A percentile compares a stretch with the other conserved stretches of the same genome.
phyloP scores from a whole-genome alignment of 1,140 invertebrate genomes.

The Lordiphosa collinella region DNA sequence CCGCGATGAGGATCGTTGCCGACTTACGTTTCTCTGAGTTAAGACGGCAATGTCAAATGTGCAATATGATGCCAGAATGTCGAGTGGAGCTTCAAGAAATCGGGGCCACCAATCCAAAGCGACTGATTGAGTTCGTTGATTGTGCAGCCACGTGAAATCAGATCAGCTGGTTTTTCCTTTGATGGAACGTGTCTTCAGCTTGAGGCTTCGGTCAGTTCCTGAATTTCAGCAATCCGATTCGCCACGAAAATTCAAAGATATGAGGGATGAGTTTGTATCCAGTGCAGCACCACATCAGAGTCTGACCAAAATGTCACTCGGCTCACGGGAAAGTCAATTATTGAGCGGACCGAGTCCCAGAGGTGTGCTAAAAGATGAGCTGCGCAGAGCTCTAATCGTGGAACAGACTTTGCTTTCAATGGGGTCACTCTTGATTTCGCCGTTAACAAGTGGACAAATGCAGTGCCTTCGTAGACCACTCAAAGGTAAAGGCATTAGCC shows the following conservation, averaged over 20 bases:
- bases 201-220: conserved; percentile 28
- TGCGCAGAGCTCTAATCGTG: conserved; percentile 68
- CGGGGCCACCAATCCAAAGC: background rate
- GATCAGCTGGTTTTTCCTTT: conserved; percentile 62
- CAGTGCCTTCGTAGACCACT: too few relatives aligned
- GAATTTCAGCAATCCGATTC: conserved; percentile 34
- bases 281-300: too few relatives aligned
- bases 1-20: background rate
- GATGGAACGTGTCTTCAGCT: too few relatives aligned
- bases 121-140: background rate
- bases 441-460: too few relatives aligned
- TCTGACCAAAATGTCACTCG: conserved; percentile 26
- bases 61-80: background rate
- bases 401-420: conserved; percentile 25
- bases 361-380: conserved; percentile 52
- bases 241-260: too few relatives aligned
- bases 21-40: background rate
- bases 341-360: conserved; percentile 19
- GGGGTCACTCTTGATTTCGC: too few relatives aligned
- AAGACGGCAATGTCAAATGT: background rate
- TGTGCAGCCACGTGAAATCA: conserved; percentile 48
- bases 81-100: background rate
- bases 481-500: conserved; percentile 59
- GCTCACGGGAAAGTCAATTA: background rate
- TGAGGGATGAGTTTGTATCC: too few relatives aligned